Evolutionary conservation across 2,113 vertebrate species (phyloP).

Genomic region (Suncus etruscus): DNA sequence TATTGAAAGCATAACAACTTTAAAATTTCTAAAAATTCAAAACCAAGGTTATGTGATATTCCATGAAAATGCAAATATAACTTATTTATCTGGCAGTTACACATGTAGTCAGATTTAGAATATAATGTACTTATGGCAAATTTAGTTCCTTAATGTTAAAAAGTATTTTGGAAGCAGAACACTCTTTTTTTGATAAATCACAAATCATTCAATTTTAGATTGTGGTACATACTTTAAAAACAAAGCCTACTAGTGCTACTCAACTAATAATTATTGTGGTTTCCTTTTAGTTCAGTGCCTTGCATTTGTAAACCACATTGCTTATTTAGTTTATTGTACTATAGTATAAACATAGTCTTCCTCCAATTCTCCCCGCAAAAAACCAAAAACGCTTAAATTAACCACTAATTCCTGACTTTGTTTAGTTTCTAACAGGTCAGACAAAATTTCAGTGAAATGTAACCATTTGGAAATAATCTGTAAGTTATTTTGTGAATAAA

Average conservation of each 20-base stretch:
- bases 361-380: not conserved
- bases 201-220: not conserved
- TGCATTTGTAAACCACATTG: not conserved
- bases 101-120: not conserved
- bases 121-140: conserved; percentile 3
- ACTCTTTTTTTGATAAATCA: not conserved
- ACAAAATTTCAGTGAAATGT: conserved; percentile 10
- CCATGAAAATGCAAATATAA: not conserved
- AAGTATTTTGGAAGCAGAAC: conserved; percentile 38
- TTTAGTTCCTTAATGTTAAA: not conserved
- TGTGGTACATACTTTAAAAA: not conserved
- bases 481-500: not conserved
- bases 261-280: not conserved
- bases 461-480: not conserved
- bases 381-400: not conserved
- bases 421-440: not conserved
- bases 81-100: not conserved
- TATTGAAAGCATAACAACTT: not conserved
- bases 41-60: conserved; percentile 18
- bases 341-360: not conserved
- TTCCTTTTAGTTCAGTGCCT: not conserved
- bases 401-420: not conserved
- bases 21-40: not conserved
- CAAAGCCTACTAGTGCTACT: not conserved
- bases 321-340: not conserved